phyloP scores from a whole-genome alignment of 2,797 vertebrate genomes.

The Hippocampus kuda region DNA sequence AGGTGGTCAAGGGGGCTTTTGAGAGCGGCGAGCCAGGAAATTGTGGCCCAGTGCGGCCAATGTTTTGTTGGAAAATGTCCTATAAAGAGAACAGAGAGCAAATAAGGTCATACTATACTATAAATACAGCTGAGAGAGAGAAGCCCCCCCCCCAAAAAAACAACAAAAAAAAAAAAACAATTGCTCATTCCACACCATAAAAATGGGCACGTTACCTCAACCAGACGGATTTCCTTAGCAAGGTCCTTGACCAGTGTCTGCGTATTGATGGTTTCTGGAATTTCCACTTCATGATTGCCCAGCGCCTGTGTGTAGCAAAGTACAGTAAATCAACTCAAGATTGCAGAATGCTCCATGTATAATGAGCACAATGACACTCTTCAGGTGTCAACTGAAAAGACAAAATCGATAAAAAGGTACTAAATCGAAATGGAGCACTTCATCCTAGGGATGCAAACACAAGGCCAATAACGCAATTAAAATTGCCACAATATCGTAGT shows the following conservation, averaged over 20 bases:
- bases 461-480: too few species aligned
- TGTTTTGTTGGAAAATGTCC: conserved; percentile 89
- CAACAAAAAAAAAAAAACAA: not conserved
- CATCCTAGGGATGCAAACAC: too few species aligned
- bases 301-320: conserved; percentile 63
- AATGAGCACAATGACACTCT: not conserved
- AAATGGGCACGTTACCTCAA: conserved; percentile 68
- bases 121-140: not conserved
- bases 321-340: not conserved
- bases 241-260: conserved; percentile 83
- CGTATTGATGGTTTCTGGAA: conserved; percentile 84
- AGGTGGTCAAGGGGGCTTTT: conserved; percentile 62
- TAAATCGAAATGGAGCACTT: not conserved
- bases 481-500: too few species aligned
- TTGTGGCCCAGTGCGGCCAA: conserved; percentile 73
- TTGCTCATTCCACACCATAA: too few species aligned
- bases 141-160: not conserved
- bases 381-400: not conserved
- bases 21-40: conserved; percentile 70
- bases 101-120: not conserved
- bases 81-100: conserved; percentile 32
- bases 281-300: conserved; percentile 82
- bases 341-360: too few species aligned
- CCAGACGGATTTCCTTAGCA: conserved; percentile 86
- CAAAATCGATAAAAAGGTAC: not conserved